A percentile compares a stretch with the other conserved stretches of the same genome.
Conservation (phyloP, 2,797 vertebrate genomes). For the Onychomys torridus region DNA sequence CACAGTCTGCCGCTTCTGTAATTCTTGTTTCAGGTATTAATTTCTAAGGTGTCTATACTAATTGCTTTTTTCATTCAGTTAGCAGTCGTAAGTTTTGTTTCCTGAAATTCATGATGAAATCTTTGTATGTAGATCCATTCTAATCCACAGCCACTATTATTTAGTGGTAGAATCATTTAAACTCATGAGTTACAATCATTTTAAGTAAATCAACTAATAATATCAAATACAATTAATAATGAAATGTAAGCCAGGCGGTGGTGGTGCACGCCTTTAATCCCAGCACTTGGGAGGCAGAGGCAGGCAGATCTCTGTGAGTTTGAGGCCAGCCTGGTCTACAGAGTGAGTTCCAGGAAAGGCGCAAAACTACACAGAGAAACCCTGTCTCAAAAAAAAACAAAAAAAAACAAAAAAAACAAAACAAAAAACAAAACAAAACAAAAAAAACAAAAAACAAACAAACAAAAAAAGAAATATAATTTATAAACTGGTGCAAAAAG, state of each 20-base stretch:
- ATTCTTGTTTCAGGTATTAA: neutral
- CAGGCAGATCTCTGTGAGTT: no score
- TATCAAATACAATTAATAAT: neutral
- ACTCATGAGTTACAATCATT: neutral
- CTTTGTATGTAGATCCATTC: neutral
- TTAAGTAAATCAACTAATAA: neutral
- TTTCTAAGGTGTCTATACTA: neutral
- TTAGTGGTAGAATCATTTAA: neutral
- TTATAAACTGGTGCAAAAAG: neutral
- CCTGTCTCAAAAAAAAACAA: no score
- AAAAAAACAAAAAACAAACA: no score
- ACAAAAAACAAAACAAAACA: no score
- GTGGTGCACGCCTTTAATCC: no score
- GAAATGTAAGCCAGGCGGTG: no score
- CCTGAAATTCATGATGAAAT: neutral
- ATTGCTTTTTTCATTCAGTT: constrained; percentile 2
- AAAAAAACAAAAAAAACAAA: no score
- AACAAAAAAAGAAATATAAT: no score
- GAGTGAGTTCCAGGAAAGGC: no score
- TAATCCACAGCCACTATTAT: neutral
- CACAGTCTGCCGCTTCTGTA: neutral
- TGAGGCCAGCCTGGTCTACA: no score
- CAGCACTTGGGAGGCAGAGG: no score
- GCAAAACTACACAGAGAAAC: no score
- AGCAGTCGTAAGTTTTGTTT: neutral